Evolutionary conservation across 2,113 vertebrate genomes (phyloP).

Genomic region (Apistogramma diplotaenia): DNA sequence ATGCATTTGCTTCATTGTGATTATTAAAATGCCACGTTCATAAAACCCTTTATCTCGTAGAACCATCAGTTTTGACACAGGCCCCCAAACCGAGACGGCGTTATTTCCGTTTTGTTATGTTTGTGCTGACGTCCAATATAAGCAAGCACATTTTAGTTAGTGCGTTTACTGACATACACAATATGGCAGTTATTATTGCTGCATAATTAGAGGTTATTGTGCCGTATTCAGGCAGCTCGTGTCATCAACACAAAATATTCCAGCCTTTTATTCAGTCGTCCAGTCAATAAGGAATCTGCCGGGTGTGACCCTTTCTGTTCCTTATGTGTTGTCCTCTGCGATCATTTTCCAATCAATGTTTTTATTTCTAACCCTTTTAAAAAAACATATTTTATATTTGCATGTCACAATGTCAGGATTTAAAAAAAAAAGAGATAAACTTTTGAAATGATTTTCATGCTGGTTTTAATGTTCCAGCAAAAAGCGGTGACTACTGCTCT

Average conservation of each 20-base stretch:
- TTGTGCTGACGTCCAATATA: background rate
- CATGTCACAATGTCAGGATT: background rate
- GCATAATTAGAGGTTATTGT: conserved; percentile 22
- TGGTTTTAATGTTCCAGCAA: background rate
- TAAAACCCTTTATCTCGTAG: background rate
- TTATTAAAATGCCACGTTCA: background rate
- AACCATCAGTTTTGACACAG: background rate
- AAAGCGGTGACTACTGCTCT: background rate
- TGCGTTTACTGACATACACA: background rate
- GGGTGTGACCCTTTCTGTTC: background rate
- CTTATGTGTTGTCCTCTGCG: conserved; percentile 1
- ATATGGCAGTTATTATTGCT: background rate
- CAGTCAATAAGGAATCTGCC: conserved; percentile 18
- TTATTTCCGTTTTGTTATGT: background rate
- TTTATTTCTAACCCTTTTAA: background rate
- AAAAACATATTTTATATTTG: background rate
- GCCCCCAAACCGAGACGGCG: background rate
- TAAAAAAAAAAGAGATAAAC: background rate
- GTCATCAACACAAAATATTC: background rate
- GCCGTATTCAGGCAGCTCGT: background rate
- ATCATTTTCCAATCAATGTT: conserved; percentile 4
- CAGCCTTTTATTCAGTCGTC: background rate
- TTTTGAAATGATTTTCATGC: background rate
- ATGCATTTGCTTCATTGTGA: background rate
- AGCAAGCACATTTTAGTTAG: background rate